Evolutionary conservation across 2,888 invertebrate species (phyloP).

Genomic region (Eupithecia insigniata): DNA sequence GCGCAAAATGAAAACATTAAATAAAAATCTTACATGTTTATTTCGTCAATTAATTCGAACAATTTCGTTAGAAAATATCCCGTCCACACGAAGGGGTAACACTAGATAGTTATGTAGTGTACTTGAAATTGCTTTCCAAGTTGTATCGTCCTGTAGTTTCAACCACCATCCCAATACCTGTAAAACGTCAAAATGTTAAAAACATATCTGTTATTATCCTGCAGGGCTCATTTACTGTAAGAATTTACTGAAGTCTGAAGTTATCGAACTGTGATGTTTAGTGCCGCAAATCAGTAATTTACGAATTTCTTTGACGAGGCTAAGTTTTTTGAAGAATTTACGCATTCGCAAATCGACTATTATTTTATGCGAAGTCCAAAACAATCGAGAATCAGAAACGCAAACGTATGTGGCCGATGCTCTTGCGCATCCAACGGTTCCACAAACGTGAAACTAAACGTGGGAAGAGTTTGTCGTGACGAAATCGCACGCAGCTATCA

Average conservation of each 20-base stretch:
- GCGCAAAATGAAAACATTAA: not conserved
- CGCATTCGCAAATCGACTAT: conserved; percentile 23
- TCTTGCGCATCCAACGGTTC: conserved; percentile 19
- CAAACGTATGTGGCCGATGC: conserved; percentile 22
- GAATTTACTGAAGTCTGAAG: conserved; percentile 7
- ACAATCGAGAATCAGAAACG: not conserved
- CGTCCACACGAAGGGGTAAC: not conserved
- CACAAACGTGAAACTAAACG: conserved; percentile 24
- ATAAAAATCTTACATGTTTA: not conserved
- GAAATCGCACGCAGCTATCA: conserved; percentile 48
- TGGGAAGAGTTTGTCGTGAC: conserved; percentile 21
- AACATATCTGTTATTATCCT: not conserved
- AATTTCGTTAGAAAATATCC: not conserved
- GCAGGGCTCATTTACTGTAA: not conserved
- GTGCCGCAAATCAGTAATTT: conserved; percentile 19
- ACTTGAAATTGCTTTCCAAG: not conserved
- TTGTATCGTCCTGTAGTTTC: conserved; percentile 20
- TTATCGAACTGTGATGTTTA: not conserved
- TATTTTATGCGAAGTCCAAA: conserved; percentile 1
- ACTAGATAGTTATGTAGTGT: not conserved
- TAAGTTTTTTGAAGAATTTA: conserved; percentile 22
- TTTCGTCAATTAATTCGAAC: not conserved
- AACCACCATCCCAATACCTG: conserved; percentile 52
- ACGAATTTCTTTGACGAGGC: conserved; percentile 15
- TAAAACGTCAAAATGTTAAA: conserved; percentile 42